phyloP scores from a whole-genome alignment of 2,888 invertebrate species.

The Harpagoxenus sublaevis region DNA sequence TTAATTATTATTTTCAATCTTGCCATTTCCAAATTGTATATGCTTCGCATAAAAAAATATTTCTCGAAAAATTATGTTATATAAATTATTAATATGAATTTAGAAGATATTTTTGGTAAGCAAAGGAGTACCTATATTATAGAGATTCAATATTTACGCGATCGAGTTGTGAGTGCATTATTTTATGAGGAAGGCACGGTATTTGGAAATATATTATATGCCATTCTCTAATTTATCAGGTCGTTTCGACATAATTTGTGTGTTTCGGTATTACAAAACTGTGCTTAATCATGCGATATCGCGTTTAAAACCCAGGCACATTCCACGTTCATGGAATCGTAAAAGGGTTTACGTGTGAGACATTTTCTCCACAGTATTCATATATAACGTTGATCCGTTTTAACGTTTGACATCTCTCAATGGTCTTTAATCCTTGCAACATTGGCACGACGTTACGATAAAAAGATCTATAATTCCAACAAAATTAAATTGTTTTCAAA shows the following conservation, averaged over 20 bases:
- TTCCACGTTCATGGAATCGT: conserved; percentile 21
- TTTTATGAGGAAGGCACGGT: neutral
- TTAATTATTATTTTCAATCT: neutral
- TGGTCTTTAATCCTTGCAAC: neutral
- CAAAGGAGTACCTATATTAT: neutral
- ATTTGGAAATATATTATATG: conserved; percentile 28
- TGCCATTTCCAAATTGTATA: neutral
- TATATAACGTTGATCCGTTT: conserved; percentile 21
- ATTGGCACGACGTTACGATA: neutral
- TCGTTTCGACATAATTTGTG: conserved; percentile 20
- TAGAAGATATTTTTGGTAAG: neutral
- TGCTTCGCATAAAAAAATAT: neutral
- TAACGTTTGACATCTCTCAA: neutral
- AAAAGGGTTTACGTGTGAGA: conserved; percentile 11
- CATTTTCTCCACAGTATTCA: neutral
- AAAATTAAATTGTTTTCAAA: neutral
- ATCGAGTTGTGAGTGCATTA: neutral
- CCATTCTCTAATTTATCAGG: conserved; percentile 31
- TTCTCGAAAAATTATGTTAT: neutral
- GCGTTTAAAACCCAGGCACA: conserved; percentile 42
- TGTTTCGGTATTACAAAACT: conserved; percentile 36
- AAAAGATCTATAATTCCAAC: neutral
- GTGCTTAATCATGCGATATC: conserved; percentile 52
- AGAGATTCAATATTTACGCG: conserved; percentile 7
- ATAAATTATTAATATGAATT: neutral